Percentiles rank a stretch among this genome's conserved stretches.
phyloP scores from a whole-genome alignment of 2,888 invertebrate species.

The Arrhopalites spinosus region DNA sequence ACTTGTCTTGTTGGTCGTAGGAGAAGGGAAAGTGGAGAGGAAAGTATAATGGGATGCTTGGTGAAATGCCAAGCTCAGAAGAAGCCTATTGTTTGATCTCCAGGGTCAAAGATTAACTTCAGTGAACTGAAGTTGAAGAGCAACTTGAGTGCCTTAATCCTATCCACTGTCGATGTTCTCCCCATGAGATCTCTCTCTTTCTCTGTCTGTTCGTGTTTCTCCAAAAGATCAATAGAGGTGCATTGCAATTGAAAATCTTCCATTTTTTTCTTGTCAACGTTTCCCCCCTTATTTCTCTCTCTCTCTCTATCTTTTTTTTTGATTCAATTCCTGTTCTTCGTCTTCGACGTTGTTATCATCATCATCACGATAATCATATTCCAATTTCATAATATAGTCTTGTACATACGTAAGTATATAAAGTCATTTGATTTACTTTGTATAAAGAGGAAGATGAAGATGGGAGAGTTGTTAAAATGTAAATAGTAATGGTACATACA shows the following conservation, averaged over 20 bases:
- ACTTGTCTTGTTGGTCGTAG: background rate
- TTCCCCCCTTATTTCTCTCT: background rate
- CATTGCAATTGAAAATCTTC: constrained; percentile 18
- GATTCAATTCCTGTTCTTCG: background rate
- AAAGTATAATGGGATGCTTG: constrained; percentile 9
- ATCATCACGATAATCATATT: constrained; percentile 5
- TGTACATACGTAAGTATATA: background rate
- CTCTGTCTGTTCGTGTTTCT: constrained; percentile 6
- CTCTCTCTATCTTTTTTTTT: background rate
- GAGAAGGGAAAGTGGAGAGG: background rate
- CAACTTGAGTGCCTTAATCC: constrained; percentile 33
- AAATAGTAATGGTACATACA: background rate
- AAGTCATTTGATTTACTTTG: background rate
- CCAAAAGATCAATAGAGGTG: constrained; percentile 11
- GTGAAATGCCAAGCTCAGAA: constrained; percentile 15
- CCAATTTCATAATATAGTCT: background rate
- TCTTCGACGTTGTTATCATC: background rate
- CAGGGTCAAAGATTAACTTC: constrained; percentile 29
- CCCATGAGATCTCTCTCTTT: constrained; percentile 11
- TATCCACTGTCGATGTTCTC: constrained; percentile 22
- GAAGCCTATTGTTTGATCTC: constrained; percentile 23
- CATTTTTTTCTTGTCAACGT: constrained; percentile 5
- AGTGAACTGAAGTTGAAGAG: constrained; percentile 28
- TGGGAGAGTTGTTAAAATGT: background rate
- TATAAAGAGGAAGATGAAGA: background rate